Evolutionary conservation across 2,888 invertebrate species (phyloP), one percentile per base, ranked within the genome.

Genomic region (Volucella inflata): DNA sequence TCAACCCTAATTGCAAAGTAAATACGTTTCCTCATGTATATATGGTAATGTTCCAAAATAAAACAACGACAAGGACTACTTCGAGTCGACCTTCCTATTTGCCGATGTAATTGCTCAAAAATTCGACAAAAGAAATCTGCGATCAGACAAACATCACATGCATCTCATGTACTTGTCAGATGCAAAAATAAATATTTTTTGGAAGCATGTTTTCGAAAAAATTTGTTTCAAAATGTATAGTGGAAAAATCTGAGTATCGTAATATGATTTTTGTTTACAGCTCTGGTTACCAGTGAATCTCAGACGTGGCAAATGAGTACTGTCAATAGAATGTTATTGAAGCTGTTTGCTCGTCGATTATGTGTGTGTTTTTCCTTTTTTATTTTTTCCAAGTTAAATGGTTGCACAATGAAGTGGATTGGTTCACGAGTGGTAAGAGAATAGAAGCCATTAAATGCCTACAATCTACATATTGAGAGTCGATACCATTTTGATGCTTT

Each of bases 251-350:
- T 36, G 44, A 36, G 62, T 72, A 64, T 62, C 36, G 17, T 42
- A 59, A 59, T 40, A 59, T 59, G 16, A 59, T 10, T 16, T 42
- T 55, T 74, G 55, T 74, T 74, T 62, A 74, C 74, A 65, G 10
- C 14, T 12, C n/a, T 55, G 46, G 38, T 74, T 64, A 74, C 17
- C 74, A 53, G 42, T 74, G 64, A 62, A 74, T 64, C 16, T 36
- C 46, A 55, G 64, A 74, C 55, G 64, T 55, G 53, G 17, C 17
- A 12, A 16, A 30, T 14, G n/a, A 9, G 50, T 30, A 44, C n/a
- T 36, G 62, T 55, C 17, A 53, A 53, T 14, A 74, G 16, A 44
- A 42, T 44, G 67, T 21, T 30, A 44, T 40, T 21, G 2, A 55
- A 30, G 12, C 36, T 60, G 72, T 64, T 38, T 64, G 17, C 38